Evolutionary conservation across 2,113 vertebrate genomes (phyloP).

Genomic region (Cisticola juncidis): DNA sequence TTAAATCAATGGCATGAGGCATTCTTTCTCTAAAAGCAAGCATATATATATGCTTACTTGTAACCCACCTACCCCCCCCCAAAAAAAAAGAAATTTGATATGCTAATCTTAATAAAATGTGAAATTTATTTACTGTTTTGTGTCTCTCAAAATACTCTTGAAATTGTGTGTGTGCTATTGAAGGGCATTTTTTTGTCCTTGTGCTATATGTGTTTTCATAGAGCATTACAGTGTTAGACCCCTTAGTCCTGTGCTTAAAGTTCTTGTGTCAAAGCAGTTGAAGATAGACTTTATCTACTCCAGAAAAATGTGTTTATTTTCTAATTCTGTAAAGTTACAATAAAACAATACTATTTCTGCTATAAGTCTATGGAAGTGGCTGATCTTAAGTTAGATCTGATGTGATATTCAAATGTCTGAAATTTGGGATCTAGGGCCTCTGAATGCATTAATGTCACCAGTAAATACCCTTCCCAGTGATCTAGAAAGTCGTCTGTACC

Average conservation of each 20-base stretch:
- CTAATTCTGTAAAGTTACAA: background rate
- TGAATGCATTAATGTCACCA: background rate
- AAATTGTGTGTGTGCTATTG: background rate
- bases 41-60: background rate
- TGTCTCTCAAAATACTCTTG: background rate
- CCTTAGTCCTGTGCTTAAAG: background rate
- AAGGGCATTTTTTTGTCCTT: background rate
- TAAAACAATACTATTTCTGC: background rate
- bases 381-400: background rate
- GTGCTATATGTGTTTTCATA: background rate
- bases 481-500: background rate
- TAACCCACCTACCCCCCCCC: accelerated
- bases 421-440: background rate
- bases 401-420: background rate
- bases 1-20: background rate
- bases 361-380: background rate
- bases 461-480: background rate
- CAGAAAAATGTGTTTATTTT: background rate
- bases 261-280: background rate
- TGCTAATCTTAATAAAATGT: background rate
- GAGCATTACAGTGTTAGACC: background rate
- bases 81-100: background rate
- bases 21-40: background rate
- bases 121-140: background rate
- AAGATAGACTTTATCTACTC: background rate